Conservation (phyloP, 2,113 vertebrate species). For the Callospermophilus lateralis region DNA sequence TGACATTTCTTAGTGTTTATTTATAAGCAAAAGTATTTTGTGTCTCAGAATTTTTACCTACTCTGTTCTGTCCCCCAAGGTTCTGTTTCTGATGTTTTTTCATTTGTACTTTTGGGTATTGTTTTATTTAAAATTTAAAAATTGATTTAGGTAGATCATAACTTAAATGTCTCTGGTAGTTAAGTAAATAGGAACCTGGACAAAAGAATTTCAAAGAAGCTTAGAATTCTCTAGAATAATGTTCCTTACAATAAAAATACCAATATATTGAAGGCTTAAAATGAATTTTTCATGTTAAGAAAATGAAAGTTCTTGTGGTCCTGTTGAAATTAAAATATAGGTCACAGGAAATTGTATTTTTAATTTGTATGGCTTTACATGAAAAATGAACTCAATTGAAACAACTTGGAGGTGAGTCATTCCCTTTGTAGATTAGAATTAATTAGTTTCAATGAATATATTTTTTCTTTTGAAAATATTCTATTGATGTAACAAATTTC, state of each 20-base stretch:
- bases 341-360: background rate
- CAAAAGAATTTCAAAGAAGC: conserved; percentile 16
- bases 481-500: background rate
- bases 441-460: background rate
- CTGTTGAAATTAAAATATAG: background rate
- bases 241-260: background rate
- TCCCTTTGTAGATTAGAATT: conserved; percentile 2
- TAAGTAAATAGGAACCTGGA: background rate
- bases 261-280: conserved; percentile 18
- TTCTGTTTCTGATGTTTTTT: background rate
- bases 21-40: background rate
- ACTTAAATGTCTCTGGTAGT: background rate
- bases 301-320: conserved; percentile 17
- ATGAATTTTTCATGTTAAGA: conserved; percentile 43
- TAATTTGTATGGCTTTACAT: background rate
- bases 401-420: background rate
- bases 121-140: background rate
- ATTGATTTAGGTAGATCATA: background rate
- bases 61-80: background rate
- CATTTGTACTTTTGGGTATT: background rate
- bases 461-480: background rate
- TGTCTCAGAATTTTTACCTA: background rate
- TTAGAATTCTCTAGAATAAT: background rate
- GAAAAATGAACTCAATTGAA: conserved; percentile 43
- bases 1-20: background rate